phyloP scores from a whole-genome alignment of 2,797 vertebrate genomes.

The Sarcoramphus papa region DNA sequence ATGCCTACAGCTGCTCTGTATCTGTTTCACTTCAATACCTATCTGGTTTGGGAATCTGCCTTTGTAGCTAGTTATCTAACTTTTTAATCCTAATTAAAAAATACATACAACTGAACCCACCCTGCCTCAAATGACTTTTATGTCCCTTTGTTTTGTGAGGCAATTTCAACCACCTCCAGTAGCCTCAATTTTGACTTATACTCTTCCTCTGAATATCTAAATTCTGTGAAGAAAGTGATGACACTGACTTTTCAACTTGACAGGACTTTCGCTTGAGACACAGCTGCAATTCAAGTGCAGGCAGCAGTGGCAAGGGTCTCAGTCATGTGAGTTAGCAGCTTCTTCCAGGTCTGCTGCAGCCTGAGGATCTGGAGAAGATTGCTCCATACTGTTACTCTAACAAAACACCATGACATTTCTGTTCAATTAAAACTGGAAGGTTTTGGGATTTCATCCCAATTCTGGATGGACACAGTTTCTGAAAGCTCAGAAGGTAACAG shows the following conservation, averaged over 20 bases:
- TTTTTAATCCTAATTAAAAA: background rate
- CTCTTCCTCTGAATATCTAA: background rate
- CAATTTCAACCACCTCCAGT: background rate
- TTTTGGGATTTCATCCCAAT: background rate
- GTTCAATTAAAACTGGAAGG: background rate
- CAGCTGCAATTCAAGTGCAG: background rate
- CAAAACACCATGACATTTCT: background rate
- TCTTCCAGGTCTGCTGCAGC: background rate
- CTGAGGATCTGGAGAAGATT: background rate
- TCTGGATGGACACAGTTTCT: background rate
- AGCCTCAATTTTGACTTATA: background rate
- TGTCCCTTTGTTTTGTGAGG: background rate
- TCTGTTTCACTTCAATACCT: background rate
- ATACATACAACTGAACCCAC: background rate
- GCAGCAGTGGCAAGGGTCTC: background rate
- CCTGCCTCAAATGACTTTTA: background rate
- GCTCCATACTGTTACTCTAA: background rate
- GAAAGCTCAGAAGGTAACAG: background rate
- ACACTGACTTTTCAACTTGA: background rate
- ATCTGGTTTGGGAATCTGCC: background rate
- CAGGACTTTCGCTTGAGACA: background rate
- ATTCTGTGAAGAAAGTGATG: background rate
- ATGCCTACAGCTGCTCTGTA: background rate
- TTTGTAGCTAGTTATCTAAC: background rate
- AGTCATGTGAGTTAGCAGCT: background rate